Evolutionary conservation across 2,797 vertebrate species (phyloP).

Genomic region (Phrynocephalus vlangalii): DNA sequence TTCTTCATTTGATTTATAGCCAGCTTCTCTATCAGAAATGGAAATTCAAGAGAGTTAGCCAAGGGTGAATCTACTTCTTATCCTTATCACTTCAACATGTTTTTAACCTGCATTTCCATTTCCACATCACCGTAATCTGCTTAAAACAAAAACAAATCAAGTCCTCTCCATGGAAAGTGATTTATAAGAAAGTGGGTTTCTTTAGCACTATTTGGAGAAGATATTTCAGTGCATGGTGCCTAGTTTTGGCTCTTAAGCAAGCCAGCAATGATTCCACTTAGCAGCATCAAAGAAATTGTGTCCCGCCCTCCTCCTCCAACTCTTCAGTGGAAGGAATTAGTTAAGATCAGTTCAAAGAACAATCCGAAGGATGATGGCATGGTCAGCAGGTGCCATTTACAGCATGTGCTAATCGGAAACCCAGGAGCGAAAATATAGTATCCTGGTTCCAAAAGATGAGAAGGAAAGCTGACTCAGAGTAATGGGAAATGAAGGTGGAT

Average conservation of each 20-base stretch:
- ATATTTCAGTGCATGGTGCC: conserved; percentile 28
- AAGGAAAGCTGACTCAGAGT: conserved; percentile 61
- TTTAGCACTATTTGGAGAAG: not conserved
- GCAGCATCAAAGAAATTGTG: conserved; percentile 66
- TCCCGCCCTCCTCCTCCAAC: conserved; percentile 41
- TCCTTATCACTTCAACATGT: not conserved
- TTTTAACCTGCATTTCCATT: not conserved
- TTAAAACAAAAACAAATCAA: not conserved
- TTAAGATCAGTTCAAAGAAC: conserved; percentile 68
- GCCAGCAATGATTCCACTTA: conserved; percentile 52
- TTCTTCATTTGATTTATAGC: not conserved
- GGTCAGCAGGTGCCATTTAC: conserved; percentile 66
- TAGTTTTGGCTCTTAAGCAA: conserved; percentile 43
- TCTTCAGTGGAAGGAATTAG: conserved; percentile 68
- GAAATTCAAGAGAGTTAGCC: too few relatives aligned
- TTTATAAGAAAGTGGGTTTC: not conserved
- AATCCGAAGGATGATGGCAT: conserved; percentile 65
- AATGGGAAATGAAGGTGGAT: conserved; percentile 14
- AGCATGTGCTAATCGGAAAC: conserved; percentile 63
- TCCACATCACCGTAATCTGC: not conserved
- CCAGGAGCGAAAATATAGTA: conserved; percentile 61
- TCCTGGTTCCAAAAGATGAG: conserved; percentile 61
- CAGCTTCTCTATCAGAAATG: not conserved
- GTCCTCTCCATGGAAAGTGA: not conserved
- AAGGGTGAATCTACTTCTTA: not conserved